These are phyloP conservation scores for Paracanthobrama guichenoti DNA, from an alignment of 2,113 vertebrate species.

Conservation along the genomic window DNA sequence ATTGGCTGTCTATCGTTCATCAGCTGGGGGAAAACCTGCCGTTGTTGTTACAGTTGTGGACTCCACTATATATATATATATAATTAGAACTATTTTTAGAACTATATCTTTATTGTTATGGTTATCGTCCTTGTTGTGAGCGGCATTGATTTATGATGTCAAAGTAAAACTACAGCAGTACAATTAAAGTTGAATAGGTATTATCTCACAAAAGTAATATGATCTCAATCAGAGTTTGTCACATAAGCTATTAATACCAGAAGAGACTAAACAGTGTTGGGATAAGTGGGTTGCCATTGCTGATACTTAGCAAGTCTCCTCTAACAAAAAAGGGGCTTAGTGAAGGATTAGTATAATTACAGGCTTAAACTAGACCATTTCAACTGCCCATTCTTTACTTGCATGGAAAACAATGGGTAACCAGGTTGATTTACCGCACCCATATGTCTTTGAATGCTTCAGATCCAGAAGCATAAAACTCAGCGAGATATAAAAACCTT, in stretches of 20 bases:
- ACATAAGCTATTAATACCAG: not conserved
- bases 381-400: not conserved
- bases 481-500: not conserved
- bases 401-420: constrained; percentile 8
- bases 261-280: not conserved
- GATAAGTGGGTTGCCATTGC: not conserved
- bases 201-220: not conserved
- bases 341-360: constrained; percentile 36
- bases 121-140: too few species aligned
- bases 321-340: not conserved
- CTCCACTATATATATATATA: too few species aligned
- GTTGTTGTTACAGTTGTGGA: too few species aligned
- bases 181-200: not conserved
- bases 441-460: not conserved
- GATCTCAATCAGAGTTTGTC: not conserved
- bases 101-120: too few species aligned
- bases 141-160: not conserved
- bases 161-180: not conserved
- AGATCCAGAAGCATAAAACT: not conserved
- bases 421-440: not conserved
- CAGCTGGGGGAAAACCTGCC: too few species aligned
- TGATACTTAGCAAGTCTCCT: not conserved
- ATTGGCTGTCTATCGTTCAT: too few species aligned
- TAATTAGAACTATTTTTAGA: too few species aligned
- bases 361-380: constrained; percentile 18